Base-by-base conservation (phyloP, 2,888 invertebrate genomes). In the Phania funesta region DNA sequence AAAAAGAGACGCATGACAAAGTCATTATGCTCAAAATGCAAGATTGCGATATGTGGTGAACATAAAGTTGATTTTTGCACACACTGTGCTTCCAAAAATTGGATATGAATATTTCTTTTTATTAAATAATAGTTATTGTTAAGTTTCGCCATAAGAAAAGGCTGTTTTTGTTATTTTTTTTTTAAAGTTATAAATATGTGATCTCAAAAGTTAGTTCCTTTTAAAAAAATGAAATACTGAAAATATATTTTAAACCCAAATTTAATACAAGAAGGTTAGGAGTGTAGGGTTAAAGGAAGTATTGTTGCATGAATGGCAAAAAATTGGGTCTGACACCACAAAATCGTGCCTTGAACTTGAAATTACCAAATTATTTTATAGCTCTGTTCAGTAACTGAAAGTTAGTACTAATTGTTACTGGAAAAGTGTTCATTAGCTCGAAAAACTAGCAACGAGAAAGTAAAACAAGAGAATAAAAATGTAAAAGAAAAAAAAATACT, bases 51-150 rank as follows among this genome's bases (percentile, higher is more conserved):
- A 38, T 58, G 35, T 58, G 38, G 38, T 35, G 56, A 58, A 13
- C 56, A 58, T 58, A 58, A 58, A 58, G 5, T 58, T 58, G 20
- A 35, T 38, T 58, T 58, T 35, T 50, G 50, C 50, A 24, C 50
- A 4, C 3, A 50, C 8, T 50, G 50, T 9, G 50, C 50, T n/a
- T 13, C n/a, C 18, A 18, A 54, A 54, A 29, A 52, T n/a, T 0
- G 1, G 11, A 20, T 11, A 6, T 0, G 1, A 3, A 20, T 11
- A 6, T 26, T 44, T 11, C 13, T 62, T 46, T 46, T 18, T 58
- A 38, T 11, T 35, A 58, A 35, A 54, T 32, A n/a, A 48, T n/a
- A 50, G 50, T 26, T 29, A 26, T 50, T 3, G n/a, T 50, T 50
- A n/a, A 50, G n/a, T 26, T 9, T 16, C 6, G 16, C 41, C n/a